Conservation (phyloP, 2,888 invertebrate species). For the Girardia tigrina region DNA sequence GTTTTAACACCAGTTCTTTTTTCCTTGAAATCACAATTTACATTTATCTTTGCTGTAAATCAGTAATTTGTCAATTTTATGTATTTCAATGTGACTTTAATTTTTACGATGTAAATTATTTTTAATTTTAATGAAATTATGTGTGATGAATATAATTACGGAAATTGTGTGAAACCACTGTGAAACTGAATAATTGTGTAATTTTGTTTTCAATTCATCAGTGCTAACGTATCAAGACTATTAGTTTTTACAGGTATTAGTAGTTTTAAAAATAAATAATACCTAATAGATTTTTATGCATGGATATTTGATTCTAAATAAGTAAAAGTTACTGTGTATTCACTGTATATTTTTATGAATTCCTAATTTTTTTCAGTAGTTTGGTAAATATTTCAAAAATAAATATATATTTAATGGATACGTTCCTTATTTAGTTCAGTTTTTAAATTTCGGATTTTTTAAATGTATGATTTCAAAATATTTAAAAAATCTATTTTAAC, state of each 20-base stretch:
- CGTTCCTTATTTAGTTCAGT: neutral
- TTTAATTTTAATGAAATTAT: neutral
- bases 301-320: neutral
- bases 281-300: neutral
- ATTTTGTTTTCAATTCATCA: neutral
- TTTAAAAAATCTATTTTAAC: neutral
- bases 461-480: neutral
- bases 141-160: neutral
- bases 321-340: neutral
- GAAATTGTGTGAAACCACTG: neutral
- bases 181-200: neutral
- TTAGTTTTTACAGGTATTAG: constrained; percentile 12
- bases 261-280: neutral
- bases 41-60: neutral
- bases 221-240: neutral
- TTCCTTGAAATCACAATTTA: neutral
- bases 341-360: constrained; percentile 19
- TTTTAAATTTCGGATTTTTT: neutral
- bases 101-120: constrained; percentile 1
- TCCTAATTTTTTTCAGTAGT: neutral
- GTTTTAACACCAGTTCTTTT: neutral
- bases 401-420: no score
- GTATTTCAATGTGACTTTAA: neutral
- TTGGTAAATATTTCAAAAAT: neutral
- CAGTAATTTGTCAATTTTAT: neutral